These are phyloP conservation scores for Numenius arquata DNA, from an alignment of 2,113 vertebrate genomes.

Conservation along the genomic window DNA sequence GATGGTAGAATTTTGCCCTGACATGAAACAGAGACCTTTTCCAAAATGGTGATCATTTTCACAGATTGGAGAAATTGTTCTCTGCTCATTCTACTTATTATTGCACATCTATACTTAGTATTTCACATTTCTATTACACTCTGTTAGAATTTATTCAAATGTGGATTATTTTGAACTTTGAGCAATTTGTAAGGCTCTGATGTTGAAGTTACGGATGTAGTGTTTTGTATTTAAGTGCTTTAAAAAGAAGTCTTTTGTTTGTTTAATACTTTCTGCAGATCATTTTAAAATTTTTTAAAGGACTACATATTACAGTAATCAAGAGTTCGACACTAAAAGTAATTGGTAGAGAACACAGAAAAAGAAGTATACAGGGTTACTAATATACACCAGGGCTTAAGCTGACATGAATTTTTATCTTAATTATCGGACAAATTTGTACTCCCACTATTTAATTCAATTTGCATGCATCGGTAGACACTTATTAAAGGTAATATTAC, in stretches of 20 bases:
- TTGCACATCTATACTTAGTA: not conserved
- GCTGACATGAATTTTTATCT: conserved; percentile 87
- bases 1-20: not conserved
- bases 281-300: conserved; percentile 41
- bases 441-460: conserved; percentile 90
- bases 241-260: conserved; percentile 38
- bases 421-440: conserved; percentile 87
- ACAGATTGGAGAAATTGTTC: not conserved
- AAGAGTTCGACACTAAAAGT: conserved; percentile 69
- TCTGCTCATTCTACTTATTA: not conserved
- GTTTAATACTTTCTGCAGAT: conserved; percentile 44
- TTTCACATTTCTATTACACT: not conserved
- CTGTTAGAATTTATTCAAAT: conserved; percentile 6
- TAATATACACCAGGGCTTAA: conserved; percentile 82
- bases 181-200: not conserved
- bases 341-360: conserved; percentile 71
- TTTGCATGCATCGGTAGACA: conserved; percentile 87
- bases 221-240: conserved; percentile 33
- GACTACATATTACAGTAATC: conserved; percentile 63
- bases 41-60: not conserved
- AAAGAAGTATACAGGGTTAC: conserved; percentile 79
- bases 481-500: conserved; percentile 91
- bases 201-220: not conserved
- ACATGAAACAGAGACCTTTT: not conserved
- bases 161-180: not conserved